Base-by-base conservation (phyloP, 64 coral and sea anemone genomes). In the Exaiptasia diaphana region DNA sequence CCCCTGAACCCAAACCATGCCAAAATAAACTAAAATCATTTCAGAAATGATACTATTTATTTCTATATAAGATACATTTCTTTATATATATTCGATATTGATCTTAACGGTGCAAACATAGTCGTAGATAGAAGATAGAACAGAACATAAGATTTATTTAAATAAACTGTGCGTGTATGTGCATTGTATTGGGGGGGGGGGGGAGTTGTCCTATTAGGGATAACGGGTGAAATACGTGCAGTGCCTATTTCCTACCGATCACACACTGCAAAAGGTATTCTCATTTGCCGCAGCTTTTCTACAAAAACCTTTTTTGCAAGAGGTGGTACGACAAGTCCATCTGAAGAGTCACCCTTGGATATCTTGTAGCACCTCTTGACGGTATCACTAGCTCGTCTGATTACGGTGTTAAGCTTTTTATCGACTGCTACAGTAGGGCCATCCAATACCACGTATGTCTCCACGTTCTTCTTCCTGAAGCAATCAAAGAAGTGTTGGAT, bases 371-470 rank as follows among this genome's bases (percentile, higher is more conserved):
- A 50, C 5, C 20, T 82, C 20, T 79, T 21, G 41, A 93, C 77
- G 1, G 25, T 74, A 9, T 88, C 44, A 12, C 39, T 52, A 8
- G 29, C 37, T 14, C 90, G 77, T 42, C 7, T 11, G 23, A 87
- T 62, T 29, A 82, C 58, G 6, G 77, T 87, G 5, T 35, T 78
- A n/a, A 93, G 33, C 38, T 93, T 93, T 46, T 93, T 93, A 30
- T 87, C 52, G 3, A 67, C 87, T 5, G 71, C 69, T 38, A 81
- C 78, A 17, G 73, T 38, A 13, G 78, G 75, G 11, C 90, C 90
- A 48, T 93, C 90, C n/a, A 93, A 35, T 45, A 93, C 35, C 1
- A 93, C 84, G 77, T 45, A 87, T 0, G 83, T 41, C 7, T 93
- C 61, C 2, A 93, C 71, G 4, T 41, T 18, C 29, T 53, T 86